phyloP scores from a whole-genome alignment of 2,797 vertebrate species.

The Cyclopterus lumpus region DNA sequence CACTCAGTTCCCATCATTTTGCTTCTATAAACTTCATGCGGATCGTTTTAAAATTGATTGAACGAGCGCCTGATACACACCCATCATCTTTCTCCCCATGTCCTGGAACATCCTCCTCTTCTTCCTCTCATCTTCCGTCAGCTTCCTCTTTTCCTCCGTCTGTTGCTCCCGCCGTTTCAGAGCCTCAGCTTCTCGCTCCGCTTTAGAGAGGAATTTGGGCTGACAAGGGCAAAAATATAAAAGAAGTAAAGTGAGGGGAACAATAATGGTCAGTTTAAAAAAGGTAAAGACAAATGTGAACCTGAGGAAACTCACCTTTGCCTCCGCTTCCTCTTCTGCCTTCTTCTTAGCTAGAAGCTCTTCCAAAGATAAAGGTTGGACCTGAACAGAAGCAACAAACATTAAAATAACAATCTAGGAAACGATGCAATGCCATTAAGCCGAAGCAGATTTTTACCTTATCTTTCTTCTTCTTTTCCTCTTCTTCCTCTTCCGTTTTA shows the following conservation, averaged over 20 bases:
- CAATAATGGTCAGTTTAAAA: not conserved
- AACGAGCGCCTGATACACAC: constrained; percentile 72
- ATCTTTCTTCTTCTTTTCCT: constrained; percentile 91
- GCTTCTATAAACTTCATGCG: not conserved
- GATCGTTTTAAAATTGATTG: not conserved
- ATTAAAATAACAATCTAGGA: constrained; percentile 6
- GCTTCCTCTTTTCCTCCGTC: constrained; percentile 89
- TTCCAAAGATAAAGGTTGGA: constrained; percentile 94
- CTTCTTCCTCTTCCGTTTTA: constrained; percentile 91
- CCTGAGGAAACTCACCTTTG: constrained; percentile 84
- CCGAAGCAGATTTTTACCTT: constrained; percentile 82
- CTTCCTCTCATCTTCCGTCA: constrained; percentile 93
- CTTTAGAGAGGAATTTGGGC: constrained; percentile 98
- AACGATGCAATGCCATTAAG: not conserved
- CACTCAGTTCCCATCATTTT: not conserved
- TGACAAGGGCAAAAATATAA: constrained; percentile 58
- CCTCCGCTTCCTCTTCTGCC: constrained; percentile 95
- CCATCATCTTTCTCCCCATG: constrained; percentile 96
- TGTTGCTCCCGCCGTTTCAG: constrained; percentile 90
- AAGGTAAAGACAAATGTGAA: not conserved
- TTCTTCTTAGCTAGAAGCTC: constrained; percentile 98
- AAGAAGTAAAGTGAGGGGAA: not conserved
- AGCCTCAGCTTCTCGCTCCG: constrained; percentile 93
- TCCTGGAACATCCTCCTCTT: constrained; percentile 96
- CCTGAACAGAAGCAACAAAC: constrained; percentile 74